Evolutionary conservation across 1,140 invertebrate species (phyloP).

Genomic region (Zaprionus gabonicus): DNA sequence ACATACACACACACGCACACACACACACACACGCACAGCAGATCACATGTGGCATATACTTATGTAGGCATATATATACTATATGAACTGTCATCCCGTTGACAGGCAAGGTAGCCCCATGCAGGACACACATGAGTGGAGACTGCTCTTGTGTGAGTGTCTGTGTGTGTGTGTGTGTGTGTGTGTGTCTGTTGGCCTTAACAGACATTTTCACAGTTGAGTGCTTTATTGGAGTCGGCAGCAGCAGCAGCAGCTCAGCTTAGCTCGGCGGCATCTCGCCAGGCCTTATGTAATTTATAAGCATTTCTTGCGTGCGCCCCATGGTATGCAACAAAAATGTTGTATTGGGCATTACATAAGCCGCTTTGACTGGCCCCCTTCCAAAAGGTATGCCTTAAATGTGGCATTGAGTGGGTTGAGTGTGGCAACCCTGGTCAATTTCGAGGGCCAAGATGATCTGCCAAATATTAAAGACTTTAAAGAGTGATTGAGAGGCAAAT

Average conservation of each 20-base stretch:
- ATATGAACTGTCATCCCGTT: conserved; percentile 81
- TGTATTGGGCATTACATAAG: conserved; percentile 61
- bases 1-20: background rate
- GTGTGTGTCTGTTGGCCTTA: conserved; percentile 74
- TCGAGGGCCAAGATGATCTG: background rate
- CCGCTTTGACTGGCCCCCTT: conserved; percentile 23
- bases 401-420: conserved; percentile 19
- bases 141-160: conserved; percentile 44
- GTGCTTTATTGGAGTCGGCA: conserved; percentile 64
- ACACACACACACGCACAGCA: background rate
- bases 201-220: conserved; percentile 83
- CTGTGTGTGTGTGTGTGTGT: conserved; percentile 47
- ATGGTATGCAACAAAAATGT: conserved; percentile 74
- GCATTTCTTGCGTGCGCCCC: conserved; percentile 69
- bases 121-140: conserved; percentile 59
- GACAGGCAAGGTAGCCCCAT: conserved; percentile 72
- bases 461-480: conserved; percentile 14
- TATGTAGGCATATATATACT: conserved; percentile 45
- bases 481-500: background rate
- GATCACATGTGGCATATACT: conserved; percentile 22
- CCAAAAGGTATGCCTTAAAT: conserved; percentile 56
- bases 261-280: conserved; percentile 3
- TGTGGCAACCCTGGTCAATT: conserved; percentile 7
- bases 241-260: conserved; percentile 37
- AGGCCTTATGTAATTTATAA: conserved; percentile 73